Evolutionary conservation across 2,797 vertebrate species (phyloP).

Genomic region (Yasuhikotakia modesta): DNA sequence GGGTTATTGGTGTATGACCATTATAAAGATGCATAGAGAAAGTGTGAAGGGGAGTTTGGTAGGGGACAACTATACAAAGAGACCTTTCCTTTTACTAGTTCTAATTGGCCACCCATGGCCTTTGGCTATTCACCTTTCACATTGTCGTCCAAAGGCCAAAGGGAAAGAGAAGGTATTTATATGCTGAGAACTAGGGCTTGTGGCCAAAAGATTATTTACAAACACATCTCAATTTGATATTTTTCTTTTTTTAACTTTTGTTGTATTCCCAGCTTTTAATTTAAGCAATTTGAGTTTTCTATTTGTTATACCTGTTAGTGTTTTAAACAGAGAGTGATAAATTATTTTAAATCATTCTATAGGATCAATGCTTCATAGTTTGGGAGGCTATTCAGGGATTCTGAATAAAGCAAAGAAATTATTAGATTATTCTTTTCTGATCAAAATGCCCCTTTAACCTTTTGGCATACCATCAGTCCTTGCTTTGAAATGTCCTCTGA

Average conservation of each 20-base stretch:
- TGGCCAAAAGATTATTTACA: not conserved
- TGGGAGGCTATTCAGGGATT: slow-evolving; percentile 39
- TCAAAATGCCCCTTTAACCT: slow-evolving; percentile 49
- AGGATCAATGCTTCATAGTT: slow-evolving; percentile 43
- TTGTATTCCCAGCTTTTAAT: not conserved
- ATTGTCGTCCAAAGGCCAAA: slow-evolving; percentile 52
- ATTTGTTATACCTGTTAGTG: not conserved
- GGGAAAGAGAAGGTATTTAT: slow-evolving; percentile 21
- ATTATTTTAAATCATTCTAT: not conserved
- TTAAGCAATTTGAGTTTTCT: not conserved
- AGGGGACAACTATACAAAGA: slow-evolving; percentile 56
- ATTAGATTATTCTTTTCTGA: slow-evolving; percentile 57
- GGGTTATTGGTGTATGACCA: slow-evolving; percentile 55
- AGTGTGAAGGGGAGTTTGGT: slow-evolving; percentile 51
- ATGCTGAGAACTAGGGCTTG: not conserved
- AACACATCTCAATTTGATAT: not conserved
- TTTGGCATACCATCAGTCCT: slow-evolving; percentile 40
- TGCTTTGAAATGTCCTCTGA: slow-evolving; percentile 49
- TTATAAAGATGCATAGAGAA: slow-evolving; percentile 53
- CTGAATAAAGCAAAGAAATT: slow-evolving; percentile 52
- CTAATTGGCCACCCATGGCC: slow-evolving; percentile 65
- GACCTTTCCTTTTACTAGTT: slow-evolving; percentile 52
- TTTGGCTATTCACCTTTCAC: slow-evolving; percentile 61
- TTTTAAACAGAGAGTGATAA: not conserved
- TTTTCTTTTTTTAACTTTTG: not conserved